Percentiles rank a stretch among this genome's conserved stretches.
These are phyloP conservation scores for Lasioglossum malachurum DNA, from an alignment of 2,888 invertebrate genomes.

Conservation along the genomic window DNA sequence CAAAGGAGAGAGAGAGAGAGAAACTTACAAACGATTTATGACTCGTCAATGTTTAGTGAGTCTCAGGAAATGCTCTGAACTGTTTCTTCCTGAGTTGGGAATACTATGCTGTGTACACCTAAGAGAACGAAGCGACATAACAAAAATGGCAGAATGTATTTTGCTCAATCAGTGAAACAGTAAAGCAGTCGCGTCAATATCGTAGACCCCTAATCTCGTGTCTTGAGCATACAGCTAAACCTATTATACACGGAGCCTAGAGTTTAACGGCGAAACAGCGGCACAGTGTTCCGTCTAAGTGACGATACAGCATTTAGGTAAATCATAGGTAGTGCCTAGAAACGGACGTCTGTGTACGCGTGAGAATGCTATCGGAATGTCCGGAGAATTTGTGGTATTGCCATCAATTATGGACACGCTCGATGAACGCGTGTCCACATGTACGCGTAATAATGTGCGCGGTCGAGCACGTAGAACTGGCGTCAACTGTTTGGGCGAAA, in stretches of 20 bases:
- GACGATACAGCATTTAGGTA: slow-evolving; percentile 58
- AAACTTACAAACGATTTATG: too few species aligned
- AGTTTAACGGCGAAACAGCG: slow-evolving; percentile 40
- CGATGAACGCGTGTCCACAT: slow-evolving; percentile 16
- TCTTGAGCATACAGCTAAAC: not conserved
- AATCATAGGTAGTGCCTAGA: slow-evolving; percentile 55
- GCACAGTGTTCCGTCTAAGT: slow-evolving; percentile 51
- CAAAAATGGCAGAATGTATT: not conserved
- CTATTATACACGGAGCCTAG: slow-evolving; percentile 30
- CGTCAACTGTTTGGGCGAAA: not conserved
- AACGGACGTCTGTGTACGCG: slow-evolving; percentile 33
- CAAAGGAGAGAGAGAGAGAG: too few species aligned
- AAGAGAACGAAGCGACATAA: not conserved
- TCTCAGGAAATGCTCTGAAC: not conserved
- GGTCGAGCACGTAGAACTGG: slow-evolving; percentile 6
- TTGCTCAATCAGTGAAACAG: not conserved
- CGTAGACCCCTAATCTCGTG: not conserved
- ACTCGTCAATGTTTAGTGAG: not conserved
- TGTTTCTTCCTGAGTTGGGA: not conserved
- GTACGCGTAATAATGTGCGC: slow-evolving; percentile 21
- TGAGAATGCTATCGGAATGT: slow-evolving; percentile 59
- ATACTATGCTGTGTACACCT: too few species aligned
- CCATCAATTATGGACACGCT: slow-evolving; percentile 59
- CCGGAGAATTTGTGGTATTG: slow-evolving; percentile 62
- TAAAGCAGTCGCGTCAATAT: not conserved